phyloP scores from a whole-genome alignment of 2,888 invertebrate genomes.

The Tachina fera region DNA sequence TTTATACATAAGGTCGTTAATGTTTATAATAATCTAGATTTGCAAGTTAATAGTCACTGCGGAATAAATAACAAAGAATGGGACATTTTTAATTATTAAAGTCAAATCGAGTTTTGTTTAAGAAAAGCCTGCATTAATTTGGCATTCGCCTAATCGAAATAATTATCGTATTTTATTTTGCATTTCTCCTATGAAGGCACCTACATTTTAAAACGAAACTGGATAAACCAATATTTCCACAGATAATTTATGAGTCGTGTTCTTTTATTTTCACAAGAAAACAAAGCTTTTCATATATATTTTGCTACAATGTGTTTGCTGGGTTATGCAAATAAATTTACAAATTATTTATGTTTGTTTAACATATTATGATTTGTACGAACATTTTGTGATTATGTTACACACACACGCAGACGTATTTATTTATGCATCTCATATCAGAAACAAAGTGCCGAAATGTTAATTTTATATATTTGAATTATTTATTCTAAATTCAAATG shows the following conservation, averaged over 20 bases:
- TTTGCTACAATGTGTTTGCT: neutral
- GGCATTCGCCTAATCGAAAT: no score
- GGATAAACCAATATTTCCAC: no score
- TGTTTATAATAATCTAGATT: no score
- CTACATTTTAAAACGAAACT: no score
- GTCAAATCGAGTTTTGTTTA: no score
- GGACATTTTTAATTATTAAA: no score
- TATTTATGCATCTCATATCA: neutral
- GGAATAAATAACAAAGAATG: no score
- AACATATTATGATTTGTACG: constrained; percentile 4
- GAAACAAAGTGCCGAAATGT: constrained; percentile 60
- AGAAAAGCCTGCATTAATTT: no score
- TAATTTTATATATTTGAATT: constrained; percentile 62
- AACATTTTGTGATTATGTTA: constrained; percentile 29
- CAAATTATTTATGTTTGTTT: constrained; percentile 19
- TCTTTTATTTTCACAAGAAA: neutral
- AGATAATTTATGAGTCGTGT: neutral
- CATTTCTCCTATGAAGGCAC: no score
- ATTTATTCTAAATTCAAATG: constrained; percentile 59
- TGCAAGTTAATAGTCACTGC: no score
- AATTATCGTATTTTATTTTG: no score
- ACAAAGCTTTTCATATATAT: neutral
- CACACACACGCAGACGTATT: neutral
- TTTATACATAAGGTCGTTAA: no score
- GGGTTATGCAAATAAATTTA: neutral